Conservation (phyloP, 2,113 vertebrate species). For the Burhinus oedicnemus region DNA sequence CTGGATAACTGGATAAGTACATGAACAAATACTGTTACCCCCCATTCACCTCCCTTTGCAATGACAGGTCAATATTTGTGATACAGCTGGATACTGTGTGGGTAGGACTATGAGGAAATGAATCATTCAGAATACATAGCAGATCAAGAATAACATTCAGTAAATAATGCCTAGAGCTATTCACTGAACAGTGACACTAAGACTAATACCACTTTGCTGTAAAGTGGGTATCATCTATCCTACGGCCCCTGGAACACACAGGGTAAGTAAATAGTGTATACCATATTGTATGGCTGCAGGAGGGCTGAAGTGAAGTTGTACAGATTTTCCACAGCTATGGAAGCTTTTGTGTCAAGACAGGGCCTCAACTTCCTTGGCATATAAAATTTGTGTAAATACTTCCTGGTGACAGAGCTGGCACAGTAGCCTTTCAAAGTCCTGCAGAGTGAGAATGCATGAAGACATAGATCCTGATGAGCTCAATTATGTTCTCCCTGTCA, state of each 20-base stretch:
- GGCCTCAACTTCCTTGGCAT: background rate
- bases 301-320: background rate
- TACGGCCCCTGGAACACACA: background rate
- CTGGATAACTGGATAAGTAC: background rate
- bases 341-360: background rate
- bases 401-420: background rate
- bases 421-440: background rate
- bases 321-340: background rate
- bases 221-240: background rate
- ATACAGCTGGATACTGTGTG: background rate
- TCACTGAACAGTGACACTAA: background rate
- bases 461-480: background rate
- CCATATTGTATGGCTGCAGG: background rate
- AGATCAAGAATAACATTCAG: conserved; percentile 26
- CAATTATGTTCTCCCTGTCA: background rate
- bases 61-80: conserved; percentile 38
- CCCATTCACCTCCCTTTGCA: background rate
- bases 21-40: background rate
- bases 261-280: background rate
- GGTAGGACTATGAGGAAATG: conserved; percentile 25
- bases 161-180: conserved; percentile 7
- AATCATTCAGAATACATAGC: background rate
- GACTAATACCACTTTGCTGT: background rate
- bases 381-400: background rate
- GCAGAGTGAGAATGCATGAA: background rate